Evolutionary conservation across 2,797 vertebrate genomes (phyloP).

Genomic region (Saxicola maurus): DNA sequence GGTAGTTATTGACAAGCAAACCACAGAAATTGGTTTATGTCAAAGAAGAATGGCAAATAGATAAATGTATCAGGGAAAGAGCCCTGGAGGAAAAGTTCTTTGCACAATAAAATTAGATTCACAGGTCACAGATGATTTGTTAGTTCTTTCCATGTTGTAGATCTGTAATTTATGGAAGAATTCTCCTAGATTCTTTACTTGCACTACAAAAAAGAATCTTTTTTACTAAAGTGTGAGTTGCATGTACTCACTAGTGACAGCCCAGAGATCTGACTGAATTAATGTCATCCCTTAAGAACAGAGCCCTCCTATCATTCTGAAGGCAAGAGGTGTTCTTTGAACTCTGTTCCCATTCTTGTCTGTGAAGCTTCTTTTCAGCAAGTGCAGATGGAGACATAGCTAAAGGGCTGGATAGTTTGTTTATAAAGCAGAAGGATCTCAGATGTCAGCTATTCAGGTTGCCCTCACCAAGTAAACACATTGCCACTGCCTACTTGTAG

Average conservation of each 20-base stretch:
- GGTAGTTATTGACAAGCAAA: slow-evolving; percentile 23
- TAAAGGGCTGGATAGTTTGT: background rate
- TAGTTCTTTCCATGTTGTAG: background rate
- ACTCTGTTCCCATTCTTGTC: background rate
- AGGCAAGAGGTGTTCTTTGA: background rate
- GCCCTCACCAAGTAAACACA: background rate
- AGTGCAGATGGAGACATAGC: background rate
- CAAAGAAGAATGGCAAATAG: slow-evolving; percentile 11
- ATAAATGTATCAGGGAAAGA: background rate
- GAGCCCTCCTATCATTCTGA: background rate
- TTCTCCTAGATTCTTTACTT: background rate
- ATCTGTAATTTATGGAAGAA: background rate
- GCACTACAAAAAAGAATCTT: background rate
- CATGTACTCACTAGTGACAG: background rate
- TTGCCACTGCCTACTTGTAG: background rate
- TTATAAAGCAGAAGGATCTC: background rate
- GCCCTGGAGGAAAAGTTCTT: background rate
- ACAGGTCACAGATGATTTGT: slow-evolving; percentile 17
- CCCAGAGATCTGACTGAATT: background rate
- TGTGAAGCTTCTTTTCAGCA: background rate
- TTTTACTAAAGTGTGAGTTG: background rate
- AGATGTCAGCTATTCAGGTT: background rate
- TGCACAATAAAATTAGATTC: slow-evolving; percentile 45
- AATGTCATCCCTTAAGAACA: background rate
- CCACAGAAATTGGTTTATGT: background rate